Base-by-base conservation (phyloP, 2,888 invertebrate genomes). In the Catocala sponsa region DNA sequence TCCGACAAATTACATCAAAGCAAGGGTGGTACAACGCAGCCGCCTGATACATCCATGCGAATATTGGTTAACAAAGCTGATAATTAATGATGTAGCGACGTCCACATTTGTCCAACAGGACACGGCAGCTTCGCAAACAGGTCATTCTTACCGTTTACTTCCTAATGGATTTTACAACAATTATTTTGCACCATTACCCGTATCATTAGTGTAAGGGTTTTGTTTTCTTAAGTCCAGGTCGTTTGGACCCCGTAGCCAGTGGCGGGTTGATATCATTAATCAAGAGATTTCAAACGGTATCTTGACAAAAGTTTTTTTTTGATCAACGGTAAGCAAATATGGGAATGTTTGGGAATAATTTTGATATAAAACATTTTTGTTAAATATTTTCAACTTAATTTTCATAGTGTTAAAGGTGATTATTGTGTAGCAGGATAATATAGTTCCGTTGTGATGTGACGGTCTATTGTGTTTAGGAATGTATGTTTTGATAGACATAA, bases 81-180 rank as follows among this genome's bases (percentile, higher is more conserved):
- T 88, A 89, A 92, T 92, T 91, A 91, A 92, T 92, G 91, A 91
- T 91, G 81, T 87, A 82, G 68, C 79, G 87, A 86, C 89, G 85
- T 81, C 74, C 70, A 71, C 91, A 82, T 91, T 92, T 92, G 91
- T 85, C 77, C 91, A 90, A 87, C 89, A 89, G 89, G 85, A 81
- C 84, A 84, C 79, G 81, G 76, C 65, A 74, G 80, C 78, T 83
- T 76, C 73, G 87, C 84, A 91, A 90, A 91, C 91, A 91, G 91
- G 91, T 92, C 90, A 76, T 84, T 86, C 83, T 84, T 83, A 80
- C 79, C 82, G 83, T 81, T 78, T 72, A 68, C 70, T 69, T 77
- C 77, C 88, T 91, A 91, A 92, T 91, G 91, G 90, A 83, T 84
- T 77, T 60, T 69, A 76, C 71, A 82, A 89, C 91, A 90, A 91